Conservation (phyloP, 2,888 invertebrate species). For the Cephus spinipes region DNA sequence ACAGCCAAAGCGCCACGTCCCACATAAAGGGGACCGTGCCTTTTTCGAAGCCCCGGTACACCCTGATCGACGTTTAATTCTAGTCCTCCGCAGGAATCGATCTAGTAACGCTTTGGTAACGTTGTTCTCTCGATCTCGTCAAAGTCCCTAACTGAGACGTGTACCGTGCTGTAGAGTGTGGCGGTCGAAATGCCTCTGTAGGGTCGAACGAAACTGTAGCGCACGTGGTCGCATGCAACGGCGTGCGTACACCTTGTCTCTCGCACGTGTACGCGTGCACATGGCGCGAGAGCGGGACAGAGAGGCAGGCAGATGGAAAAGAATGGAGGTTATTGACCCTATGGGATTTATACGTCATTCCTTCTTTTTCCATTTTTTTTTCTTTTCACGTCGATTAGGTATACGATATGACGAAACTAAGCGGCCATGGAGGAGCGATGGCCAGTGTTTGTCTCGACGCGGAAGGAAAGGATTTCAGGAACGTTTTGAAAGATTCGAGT, state of each 20-base stretch:
- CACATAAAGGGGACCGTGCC: background rate
- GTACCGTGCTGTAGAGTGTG: background rate
- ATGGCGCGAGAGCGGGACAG: conserved; percentile 17
- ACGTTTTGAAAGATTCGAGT: background rate
- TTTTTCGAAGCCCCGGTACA: background rate
- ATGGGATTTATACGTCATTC: background rate
- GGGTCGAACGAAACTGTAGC: background rate
- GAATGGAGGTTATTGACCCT: conserved; percentile 10
- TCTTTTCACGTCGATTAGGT: conserved; percentile 1
- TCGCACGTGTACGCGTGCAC: conserved; percentile 8
- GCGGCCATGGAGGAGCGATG: background rate
- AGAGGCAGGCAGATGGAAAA: background rate
- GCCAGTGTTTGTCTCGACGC: background rate
- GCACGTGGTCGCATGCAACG: conserved; percentile 6
- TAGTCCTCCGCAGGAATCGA: background rate
- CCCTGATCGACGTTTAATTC: background rate
- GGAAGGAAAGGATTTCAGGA: background rate
- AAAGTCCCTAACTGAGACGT: background rate
- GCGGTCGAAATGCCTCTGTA: background rate
- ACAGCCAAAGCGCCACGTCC: background rate
- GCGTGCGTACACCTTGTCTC: conserved; percentile 12
- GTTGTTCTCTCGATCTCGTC: background rate
- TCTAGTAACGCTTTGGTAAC: background rate
- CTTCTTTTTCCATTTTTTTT: conserved; percentile 6
- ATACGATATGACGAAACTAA: background rate